Evolutionary conservation across 2,797 vertebrate species (phyloP).

Genomic region (Corythornis leucogaster): DNA sequence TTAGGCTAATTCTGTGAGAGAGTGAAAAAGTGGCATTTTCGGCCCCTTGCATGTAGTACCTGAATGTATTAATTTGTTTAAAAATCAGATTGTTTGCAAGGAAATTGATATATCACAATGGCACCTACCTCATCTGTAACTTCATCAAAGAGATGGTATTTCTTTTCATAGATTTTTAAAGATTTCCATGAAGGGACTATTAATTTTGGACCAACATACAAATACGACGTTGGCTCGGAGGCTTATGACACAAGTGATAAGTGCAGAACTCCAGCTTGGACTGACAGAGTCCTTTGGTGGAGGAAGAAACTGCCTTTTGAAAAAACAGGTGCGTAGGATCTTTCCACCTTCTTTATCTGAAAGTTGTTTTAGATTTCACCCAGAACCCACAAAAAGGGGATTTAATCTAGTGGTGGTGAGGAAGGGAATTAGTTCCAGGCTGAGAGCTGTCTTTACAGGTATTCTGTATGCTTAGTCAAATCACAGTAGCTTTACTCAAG

Average conservation of each 20-base stretch:
- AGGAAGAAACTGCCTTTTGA: conserved; percentile 79
- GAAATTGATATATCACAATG: not conserved
- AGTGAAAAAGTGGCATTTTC: not conserved
- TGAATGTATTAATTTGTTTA: not conserved
- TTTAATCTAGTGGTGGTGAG: not conserved
- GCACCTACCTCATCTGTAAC: not conserved
- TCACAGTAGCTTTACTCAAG: not conserved
- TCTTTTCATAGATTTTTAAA: conserved; percentile 80
- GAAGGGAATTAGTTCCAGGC: not conserved
- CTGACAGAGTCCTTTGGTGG: conserved; percentile 85
- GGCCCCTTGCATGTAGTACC: not conserved
- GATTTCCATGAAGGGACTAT: conserved; percentile 84
- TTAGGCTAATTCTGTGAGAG: not conserved
- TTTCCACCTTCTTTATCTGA: not conserved
- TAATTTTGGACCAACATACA: conserved; percentile 85
- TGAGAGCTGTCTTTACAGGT: not conserved
- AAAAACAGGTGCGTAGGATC: conserved; percentile 71
- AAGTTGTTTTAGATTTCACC: not conserved
- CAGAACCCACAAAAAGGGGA: not conserved
- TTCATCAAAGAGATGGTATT: not conserved
- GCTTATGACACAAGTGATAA: conserved; percentile 86
- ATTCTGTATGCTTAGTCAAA: not conserved
- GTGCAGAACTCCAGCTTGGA: conserved; percentile 85
- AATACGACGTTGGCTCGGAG: conserved; percentile 82
- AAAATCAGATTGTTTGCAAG: not conserved